Evolutionary conservation across 2,797 vertebrate genomes (phyloP).

Genomic region (Agapornis canus): DNA sequence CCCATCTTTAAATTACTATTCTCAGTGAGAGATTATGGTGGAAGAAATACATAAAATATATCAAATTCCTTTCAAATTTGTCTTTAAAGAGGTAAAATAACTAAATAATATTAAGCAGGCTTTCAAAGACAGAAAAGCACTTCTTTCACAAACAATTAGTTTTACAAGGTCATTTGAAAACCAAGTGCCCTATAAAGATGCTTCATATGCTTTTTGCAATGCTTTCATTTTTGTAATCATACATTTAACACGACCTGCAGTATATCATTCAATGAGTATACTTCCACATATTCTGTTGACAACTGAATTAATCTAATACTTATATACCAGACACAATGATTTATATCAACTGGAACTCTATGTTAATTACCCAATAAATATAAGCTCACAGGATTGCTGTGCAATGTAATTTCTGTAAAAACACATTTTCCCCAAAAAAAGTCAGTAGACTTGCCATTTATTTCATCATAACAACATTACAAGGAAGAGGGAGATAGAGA

Average conservation of each 20-base stretch:
- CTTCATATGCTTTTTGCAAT: background rate
- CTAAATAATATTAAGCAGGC: background rate
- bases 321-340: background rate
- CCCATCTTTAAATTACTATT: background rate
- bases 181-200: background rate
- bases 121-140: background rate
- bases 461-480: background rate
- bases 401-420: background rate
- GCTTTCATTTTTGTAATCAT: background rate
- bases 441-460: background rate
- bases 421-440: background rate
- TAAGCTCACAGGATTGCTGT: background rate
- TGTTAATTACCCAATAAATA: slow-evolving; percentile 13
- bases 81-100: slow-evolving; percentile 5
- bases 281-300: background rate
- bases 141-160: background rate
- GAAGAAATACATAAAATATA: background rate
- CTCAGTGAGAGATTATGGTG: background rate
- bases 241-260: background rate
- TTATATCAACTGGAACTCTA: background rate
- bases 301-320: background rate
- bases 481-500: background rate
- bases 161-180: slow-evolving; percentile 5
- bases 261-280: background rate
- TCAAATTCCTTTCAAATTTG: background rate